phyloP scores from a whole-genome alignment of 2,888 invertebrate genomes.

The Hydroisotoma schaefferi region DNA sequence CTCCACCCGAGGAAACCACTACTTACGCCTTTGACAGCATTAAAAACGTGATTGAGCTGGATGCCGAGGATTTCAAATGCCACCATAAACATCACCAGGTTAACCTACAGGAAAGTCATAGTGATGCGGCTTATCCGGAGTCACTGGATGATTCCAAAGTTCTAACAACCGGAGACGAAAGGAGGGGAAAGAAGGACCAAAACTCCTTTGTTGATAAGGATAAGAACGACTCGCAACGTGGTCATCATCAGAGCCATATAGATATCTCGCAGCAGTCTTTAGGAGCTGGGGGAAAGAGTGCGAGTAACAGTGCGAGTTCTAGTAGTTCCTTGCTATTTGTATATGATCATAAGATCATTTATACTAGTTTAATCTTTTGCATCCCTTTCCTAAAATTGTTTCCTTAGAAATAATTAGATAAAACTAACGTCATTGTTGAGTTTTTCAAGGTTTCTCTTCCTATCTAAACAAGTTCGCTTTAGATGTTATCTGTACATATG shows the following conservation, averaged over 20 bases:
- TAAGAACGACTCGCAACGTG: constrained; percentile 10
- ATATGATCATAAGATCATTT: too few species aligned
- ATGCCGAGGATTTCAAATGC: constrained; percentile 39
- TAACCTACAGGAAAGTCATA: neutral
- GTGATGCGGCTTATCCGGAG: neutral
- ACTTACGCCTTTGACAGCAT: constrained; percentile 38
- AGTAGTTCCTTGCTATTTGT: too few species aligned
- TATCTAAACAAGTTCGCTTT: too few species aligned
- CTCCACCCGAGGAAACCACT: constrained; percentile 39
- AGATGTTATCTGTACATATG: too few species aligned
- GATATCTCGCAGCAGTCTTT: neutral
- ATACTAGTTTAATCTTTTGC: too few species aligned
- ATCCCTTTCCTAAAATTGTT: too few species aligned
- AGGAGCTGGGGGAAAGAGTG: too few species aligned
- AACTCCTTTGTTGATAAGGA: constrained; percentile 5
- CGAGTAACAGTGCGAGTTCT: too few species aligned
- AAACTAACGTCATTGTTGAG: too few species aligned
- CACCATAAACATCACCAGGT: constrained; percentile 3
- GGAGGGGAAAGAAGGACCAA: constrained; percentile 1
- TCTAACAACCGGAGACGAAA: constrained; percentile 9
- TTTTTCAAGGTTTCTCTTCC: too few species aligned
- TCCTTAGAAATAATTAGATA: too few species aligned
- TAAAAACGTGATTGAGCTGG: constrained; percentile 30
- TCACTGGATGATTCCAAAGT: neutral
- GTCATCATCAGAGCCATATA: constrained; percentile 18